Evolutionary conservation across 2,888 invertebrate genomes (phyloP), one percentile per base, ranked within the genome.

Genomic region (Acanthococcus lagerstroemiae): DNA sequence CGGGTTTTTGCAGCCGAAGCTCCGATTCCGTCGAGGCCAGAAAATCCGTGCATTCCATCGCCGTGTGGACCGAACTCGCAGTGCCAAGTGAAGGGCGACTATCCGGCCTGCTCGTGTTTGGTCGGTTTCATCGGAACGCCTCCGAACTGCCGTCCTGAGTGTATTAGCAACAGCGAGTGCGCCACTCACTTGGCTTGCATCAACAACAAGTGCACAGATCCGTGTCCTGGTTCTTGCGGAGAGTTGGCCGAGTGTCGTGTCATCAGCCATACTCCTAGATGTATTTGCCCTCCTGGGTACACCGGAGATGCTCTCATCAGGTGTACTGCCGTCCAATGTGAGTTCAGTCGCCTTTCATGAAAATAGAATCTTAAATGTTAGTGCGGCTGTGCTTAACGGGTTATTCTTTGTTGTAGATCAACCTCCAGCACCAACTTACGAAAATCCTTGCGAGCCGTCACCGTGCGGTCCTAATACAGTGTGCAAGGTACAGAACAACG

Each of bases 151-250:
- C 81, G 88, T 70, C 90, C 90, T 3, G 88, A 90, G 76, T 90
- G 90, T 76, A 82, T 87, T n/a, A 77, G 87, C 4, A 89, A 85
- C 73, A 77, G 80, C 12, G 89, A 90, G 72, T 90, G 90, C 75
- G 77, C 83, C 24, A 80, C 81, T 72, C 80, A 84, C 73, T 82
- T 81, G 73, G 84, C 88, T 68, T 90, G 89, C 72, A 78, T 83
- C 1, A 79, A 80, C 71, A 86, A 84, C 73, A 88, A 88, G 76
- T 91, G 90, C 73, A 74, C 79, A 56, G 85, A 89, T 74, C 90
- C 90, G 55, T 90, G 91, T 72, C 83, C 85, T 9, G 85, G 85
- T 68, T 86, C 86, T 25, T 91, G 91, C 74, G 90, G 89, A 0
- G 75, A 77, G 58, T 86, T 85, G 73, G 89, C 90, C 1, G 74